A percentile compares a stretch with the other conserved stretches of the same genome.
Evolutionary conservation across 1,140 invertebrate species (phyloP).

Genomic region (Drosophila nigromelanica): DNA sequence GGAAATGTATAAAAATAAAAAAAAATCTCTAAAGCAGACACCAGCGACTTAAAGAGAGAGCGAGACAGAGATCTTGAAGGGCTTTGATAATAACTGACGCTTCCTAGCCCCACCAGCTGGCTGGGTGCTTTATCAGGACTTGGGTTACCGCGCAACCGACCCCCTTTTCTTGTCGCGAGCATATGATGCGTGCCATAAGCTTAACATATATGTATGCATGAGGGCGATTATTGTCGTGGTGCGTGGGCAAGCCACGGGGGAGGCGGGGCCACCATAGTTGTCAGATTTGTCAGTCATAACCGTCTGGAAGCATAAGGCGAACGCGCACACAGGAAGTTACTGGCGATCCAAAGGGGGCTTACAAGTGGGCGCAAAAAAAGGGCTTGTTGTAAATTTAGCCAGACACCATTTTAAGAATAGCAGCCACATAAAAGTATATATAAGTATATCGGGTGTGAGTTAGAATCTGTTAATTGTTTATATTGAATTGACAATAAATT

Average conservation of each 20-base stretch:
- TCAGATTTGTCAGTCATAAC: conserved; percentile 54
- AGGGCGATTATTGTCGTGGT: background rate
- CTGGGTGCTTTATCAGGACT: conserved; percentile 28
- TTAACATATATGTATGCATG: conserved; percentile 13
- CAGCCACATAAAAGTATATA: too few species aligned
- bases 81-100: conserved; percentile 73
- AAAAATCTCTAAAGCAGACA: conserved; percentile 54
- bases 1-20: conserved; percentile 17
- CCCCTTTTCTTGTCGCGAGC: conserved; percentile 23
- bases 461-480: too few species aligned
- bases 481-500: too few species aligned
- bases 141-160: background rate
- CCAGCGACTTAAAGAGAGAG: conserved; percentile 40
- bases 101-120: background rate
- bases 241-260: background rate
- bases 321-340: conserved; percentile 32
- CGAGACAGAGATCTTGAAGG: conserved; percentile 53
- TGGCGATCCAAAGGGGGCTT: conserved; percentile 23
- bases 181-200: conserved; percentile 49
- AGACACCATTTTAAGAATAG: too few species aligned
- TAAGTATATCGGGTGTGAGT: too few species aligned
- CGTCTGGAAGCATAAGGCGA: conserved; percentile 37
- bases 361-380: conserved; percentile 9
- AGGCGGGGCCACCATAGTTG: conserved; percentile 9
- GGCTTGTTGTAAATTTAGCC: too few species aligned